Evolutionary conservation across 2,113 vertebrate genomes (phyloP).

Genomic region (Sterrhoptilus dennistouni): DNA sequence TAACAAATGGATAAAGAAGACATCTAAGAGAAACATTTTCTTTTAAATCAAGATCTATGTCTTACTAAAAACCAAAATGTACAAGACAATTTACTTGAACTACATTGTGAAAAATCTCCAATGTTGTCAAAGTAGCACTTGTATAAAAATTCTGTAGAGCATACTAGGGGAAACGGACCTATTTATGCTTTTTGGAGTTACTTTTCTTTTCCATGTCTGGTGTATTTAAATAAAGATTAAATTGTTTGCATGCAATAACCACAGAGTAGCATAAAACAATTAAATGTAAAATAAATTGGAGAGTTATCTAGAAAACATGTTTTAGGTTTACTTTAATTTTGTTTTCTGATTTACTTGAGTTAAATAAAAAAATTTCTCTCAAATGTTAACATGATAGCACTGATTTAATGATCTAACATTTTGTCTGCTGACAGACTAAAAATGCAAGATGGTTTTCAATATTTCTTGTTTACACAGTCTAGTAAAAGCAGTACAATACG

Average conservation of each 20-base stretch:
- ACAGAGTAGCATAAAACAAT: background rate
- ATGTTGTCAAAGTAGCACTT: background rate
- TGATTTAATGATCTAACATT: background rate
- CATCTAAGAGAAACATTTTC: background rate
- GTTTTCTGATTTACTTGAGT: background rate
- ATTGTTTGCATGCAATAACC: background rate
- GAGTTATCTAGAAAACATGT: background rate
- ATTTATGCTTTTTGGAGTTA: background rate
- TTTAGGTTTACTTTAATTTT: background rate
- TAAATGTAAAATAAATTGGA: background rate
- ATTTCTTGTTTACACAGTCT: background rate
- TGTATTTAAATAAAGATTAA: background rate
- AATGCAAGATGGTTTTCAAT: background rate
- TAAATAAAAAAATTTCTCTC: background rate
- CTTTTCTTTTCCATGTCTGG: background rate
- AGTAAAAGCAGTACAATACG: background rate
- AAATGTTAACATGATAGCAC: background rate
- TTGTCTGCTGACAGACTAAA: background rate
- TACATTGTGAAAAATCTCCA: background rate
- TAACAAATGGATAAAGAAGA: background rate
- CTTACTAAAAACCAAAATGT: background rate
- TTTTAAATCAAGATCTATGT: background rate
- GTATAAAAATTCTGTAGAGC: background rate
- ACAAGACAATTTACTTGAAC: background rate
- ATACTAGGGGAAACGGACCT: rapidly evolving